Evolutionary conservation across 2,888 invertebrate genomes (phyloP).

Genomic region (Drosophila pseudotalamancana): DNA sequence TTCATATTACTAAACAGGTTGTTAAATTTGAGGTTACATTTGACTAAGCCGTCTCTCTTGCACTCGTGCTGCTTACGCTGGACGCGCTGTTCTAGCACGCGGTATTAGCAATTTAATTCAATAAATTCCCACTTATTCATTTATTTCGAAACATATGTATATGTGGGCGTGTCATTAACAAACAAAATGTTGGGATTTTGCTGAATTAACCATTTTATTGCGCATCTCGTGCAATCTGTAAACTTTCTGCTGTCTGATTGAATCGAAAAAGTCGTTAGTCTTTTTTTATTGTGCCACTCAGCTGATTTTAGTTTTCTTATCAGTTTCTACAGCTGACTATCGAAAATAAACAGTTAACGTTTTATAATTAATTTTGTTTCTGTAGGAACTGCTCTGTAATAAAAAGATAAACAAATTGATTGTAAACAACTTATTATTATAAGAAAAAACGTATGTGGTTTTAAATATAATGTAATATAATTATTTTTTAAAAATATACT

Average conservation of each 20-base stretch:
- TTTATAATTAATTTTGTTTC: too few species aligned
- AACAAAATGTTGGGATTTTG: background rate
- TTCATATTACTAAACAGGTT: constrained; percentile 39
- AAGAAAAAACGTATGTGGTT: too few species aligned
- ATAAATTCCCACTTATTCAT: constrained; percentile 12
- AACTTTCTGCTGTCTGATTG: background rate
- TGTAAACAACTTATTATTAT: too few species aligned
- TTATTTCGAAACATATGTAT: constrained; percentile 13
- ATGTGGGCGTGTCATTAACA: constrained; percentile 6
- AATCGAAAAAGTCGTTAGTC: background rate
- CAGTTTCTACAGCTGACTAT: constrained; percentile 5
- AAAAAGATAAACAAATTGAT: too few species aligned
- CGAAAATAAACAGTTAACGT: background rate
- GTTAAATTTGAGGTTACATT: constrained; percentile 51
- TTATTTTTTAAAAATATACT: too few species aligned
- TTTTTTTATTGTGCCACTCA: constrained; percentile 8
- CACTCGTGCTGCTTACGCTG: constrained; percentile 11
- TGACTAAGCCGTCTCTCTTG: constrained; percentile 19
- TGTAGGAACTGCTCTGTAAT: too few species aligned
- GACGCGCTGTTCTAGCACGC: background rate
- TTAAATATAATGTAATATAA: too few species aligned
- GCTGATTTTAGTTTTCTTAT: constrained; percentile 27
- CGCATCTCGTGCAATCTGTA: constrained; percentile 7
- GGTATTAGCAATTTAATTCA: constrained; percentile 32
- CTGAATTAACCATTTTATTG: background rate